phyloP scores from a whole-genome alignment of 2,797 vertebrate species.

The Acanthurus leucopareius region DNA sequence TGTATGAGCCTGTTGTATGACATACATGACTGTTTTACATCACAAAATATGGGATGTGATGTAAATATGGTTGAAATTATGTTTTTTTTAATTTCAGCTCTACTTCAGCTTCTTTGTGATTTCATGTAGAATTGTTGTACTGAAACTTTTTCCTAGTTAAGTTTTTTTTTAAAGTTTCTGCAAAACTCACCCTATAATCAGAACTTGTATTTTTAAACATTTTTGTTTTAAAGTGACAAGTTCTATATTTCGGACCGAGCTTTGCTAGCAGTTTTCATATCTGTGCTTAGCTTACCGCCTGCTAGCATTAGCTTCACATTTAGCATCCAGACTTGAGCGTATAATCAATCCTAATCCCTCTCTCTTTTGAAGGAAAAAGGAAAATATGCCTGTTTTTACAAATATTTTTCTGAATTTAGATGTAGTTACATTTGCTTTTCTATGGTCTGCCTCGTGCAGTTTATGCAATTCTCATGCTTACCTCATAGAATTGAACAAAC shows the following conservation, averaged over 20 bases:
- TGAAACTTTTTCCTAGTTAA: not conserved
- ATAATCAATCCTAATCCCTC: not conserved
- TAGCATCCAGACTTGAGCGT: not conserved
- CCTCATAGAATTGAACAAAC: constrained; percentile 24
- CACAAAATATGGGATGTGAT: too few relatives aligned
- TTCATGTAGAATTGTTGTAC: not conserved
- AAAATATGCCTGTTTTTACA: not conserved
- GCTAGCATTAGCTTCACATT: not conserved
- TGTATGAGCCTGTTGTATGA: too few relatives aligned
- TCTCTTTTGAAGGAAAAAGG: not conserved
- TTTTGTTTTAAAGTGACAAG: too few relatives aligned
- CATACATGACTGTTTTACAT: too few relatives aligned
- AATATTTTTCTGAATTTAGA: not conserved
- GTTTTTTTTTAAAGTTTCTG: too few relatives aligned
- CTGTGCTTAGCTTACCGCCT: not conserved
- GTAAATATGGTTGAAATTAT: too few relatives aligned
- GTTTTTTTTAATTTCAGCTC: too few relatives aligned
- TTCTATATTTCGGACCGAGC: not conserved
- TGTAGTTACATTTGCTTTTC: not conserved
- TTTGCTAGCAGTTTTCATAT: not conserved
- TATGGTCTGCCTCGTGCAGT: not conserved
- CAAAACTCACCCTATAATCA: not conserved
- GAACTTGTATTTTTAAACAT: not conserved
- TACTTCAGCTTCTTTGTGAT: not conserved
- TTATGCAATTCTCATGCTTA: not conserved